phyloP scores from a whole-genome alignment of 2,888 invertebrate species.

The Epsilonema sp. region DNA sequence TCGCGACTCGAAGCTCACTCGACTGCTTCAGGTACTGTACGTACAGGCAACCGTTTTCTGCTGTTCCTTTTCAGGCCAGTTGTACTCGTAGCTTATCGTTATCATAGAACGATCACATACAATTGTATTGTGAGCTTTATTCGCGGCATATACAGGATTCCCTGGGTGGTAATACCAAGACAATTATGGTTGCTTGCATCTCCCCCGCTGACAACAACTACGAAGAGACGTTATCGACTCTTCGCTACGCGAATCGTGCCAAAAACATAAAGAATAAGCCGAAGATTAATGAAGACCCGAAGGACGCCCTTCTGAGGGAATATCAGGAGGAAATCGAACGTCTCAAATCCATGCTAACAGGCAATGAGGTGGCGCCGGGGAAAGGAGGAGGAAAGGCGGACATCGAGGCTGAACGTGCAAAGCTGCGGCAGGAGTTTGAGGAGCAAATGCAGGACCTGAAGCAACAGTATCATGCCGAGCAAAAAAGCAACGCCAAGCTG shows the following conservation, averaged over 20 bases:
- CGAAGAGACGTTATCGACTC: conserved; percentile 47
- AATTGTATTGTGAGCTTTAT: no score
- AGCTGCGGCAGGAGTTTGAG: conserved; percentile 39
- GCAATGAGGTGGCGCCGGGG: no score
- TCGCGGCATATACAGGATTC: conserved; percentile 53
- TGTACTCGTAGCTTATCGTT: neutral
- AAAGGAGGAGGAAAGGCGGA: conserved; percentile 10
- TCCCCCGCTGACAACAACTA: conserved; percentile 62
- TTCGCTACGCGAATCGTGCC: conserved; percentile 53
- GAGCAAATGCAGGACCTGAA: conserved; percentile 41
- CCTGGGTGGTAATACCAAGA: conserved; percentile 65
- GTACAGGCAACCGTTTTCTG: no score
- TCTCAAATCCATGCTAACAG: conserved; percentile 40
- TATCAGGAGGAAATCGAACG: conserved; percentile 63
- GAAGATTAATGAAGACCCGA: conserved; percentile 67
- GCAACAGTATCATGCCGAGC: conserved; percentile 35
- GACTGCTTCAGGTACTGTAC: conserved; percentile 51
- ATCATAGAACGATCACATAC: neutral
- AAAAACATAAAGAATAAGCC: conserved; percentile 69
- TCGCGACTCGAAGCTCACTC: conserved; percentile 62
- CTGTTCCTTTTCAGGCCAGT: no score
- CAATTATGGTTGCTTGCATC: conserved; percentile 65
- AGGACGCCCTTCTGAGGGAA: conserved; percentile 60
- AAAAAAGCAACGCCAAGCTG: conserved; percentile 35
- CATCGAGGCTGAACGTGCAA: conserved; percentile 31